phyloP scores from a whole-genome alignment of 2,797 vertebrate species.

The Phalanger gymnotis region DNA sequence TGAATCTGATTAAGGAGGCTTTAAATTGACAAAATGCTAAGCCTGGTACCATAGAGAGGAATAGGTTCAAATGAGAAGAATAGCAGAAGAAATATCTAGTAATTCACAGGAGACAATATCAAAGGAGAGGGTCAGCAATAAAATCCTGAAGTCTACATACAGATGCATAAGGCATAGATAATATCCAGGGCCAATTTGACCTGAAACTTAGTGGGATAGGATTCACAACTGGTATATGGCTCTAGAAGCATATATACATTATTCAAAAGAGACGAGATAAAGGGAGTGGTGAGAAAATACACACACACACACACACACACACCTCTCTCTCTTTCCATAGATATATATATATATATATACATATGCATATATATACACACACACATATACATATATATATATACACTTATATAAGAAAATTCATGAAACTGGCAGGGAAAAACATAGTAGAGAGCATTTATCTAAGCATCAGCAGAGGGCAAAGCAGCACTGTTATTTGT shows the following conservation, averaged over 20 bases:
- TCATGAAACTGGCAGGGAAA: no score
- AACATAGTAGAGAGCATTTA: no score
- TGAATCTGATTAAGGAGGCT: not conserved
- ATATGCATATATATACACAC: no score
- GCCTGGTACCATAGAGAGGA: not conserved
- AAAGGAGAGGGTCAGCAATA: not conserved
- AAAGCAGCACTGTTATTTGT: not conserved
- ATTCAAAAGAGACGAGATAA: not conserved
- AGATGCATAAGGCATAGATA: not conserved
- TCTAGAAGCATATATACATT: not conserved
- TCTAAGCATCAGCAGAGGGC: no score
- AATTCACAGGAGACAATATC: not conserved
- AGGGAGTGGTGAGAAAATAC: not conserved
- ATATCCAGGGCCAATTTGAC: not conserved
- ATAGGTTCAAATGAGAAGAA: not conserved
- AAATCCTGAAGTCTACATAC: not conserved
- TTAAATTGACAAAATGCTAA: not conserved
- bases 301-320: no score
- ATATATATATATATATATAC: no score
- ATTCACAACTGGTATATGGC: not conserved
- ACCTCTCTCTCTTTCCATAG: no score
- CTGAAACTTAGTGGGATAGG: not conserved
- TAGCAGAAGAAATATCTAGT: not conserved
- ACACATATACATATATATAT: no score
- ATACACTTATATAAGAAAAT: no score